phyloP scores from a whole-genome alignment of 2,797 vertebrate species.

The Channa striata region DNA sequence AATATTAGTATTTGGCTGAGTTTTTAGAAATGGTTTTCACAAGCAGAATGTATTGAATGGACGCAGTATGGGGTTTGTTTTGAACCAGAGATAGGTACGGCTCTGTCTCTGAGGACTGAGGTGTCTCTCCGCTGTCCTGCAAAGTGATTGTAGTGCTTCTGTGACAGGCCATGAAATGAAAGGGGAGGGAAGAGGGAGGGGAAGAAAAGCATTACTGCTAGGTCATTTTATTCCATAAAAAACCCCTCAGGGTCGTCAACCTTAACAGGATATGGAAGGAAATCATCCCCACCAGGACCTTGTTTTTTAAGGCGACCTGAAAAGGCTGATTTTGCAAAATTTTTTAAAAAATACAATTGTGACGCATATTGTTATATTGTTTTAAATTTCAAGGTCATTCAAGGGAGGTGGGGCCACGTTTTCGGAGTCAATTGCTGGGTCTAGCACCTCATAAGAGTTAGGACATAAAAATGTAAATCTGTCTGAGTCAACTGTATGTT shows the following conservation, averaged over 20 bases:
- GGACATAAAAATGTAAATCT: not conserved
- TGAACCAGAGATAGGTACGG: conserved; percentile 48
- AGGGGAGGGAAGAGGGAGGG: conserved; percentile 35
- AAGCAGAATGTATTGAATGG: conserved; percentile 27
- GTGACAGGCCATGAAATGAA: conserved; percentile 55
- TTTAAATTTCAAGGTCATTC: no score
- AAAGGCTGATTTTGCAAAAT: no score
- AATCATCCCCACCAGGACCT: not conserved
- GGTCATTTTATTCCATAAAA: conserved; percentile 56
- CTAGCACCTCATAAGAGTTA: not conserved
- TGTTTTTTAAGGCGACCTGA: no score
- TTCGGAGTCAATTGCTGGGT: not conserved
- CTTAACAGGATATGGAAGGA: conserved; percentile 31
- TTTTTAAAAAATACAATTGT: no score
- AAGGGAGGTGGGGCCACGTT: no score
- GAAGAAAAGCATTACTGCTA: conserved; percentile 56
- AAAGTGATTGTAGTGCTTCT: conserved; percentile 63
- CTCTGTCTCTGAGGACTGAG: conserved; percentile 40
- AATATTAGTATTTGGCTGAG: conserved; percentile 33
- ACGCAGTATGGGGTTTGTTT: conserved; percentile 34
- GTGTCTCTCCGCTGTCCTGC: conserved; percentile 53
- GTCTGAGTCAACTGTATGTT: no score
- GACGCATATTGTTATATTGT: no score
- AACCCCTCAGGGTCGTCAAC: conserved; percentile 35
- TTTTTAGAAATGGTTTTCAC: conserved; percentile 39